Evolutionary conservation across 2,797 vertebrate species (phyloP).

Genomic region (Eulemur albifrons): DNA sequence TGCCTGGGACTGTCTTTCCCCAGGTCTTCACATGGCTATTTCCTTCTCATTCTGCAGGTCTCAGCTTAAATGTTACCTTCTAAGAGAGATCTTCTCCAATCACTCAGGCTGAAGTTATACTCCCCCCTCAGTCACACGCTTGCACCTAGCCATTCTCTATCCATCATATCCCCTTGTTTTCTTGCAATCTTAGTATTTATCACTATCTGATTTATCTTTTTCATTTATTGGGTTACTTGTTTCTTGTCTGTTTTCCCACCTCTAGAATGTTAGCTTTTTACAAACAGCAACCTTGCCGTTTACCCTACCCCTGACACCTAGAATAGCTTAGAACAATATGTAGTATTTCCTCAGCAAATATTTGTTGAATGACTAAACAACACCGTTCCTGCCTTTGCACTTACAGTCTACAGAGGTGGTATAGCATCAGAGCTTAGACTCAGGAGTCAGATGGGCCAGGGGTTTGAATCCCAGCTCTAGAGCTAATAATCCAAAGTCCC

Average conservation of each 20-base stretch:
- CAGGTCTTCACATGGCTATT: background rate
- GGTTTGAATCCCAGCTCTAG: background rate
- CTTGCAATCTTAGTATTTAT: background rate
- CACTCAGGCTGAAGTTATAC: background rate
- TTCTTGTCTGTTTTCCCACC: background rate
- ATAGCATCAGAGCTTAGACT: background rate
- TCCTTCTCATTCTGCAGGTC: background rate
- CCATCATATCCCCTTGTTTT: background rate
- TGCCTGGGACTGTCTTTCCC: background rate
- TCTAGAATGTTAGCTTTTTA: constrained; percentile 8
- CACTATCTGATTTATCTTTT: background rate
- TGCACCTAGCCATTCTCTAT: background rate
- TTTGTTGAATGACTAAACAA: background rate
- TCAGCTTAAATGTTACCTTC: background rate
- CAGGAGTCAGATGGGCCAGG: background rate
- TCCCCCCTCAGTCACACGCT: no score
- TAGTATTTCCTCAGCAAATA: background rate
- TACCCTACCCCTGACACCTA: background rate
- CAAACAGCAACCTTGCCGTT: background rate
- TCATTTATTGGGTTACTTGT: background rate
- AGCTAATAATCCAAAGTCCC: background rate
- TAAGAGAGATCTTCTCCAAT: background rate
- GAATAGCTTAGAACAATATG: background rate
- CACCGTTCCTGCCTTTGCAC: background rate
- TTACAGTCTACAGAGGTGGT: background rate